Conservation (phyloP, 2,797 vertebrate genomes). For the Labeo calbasu region DNA sequence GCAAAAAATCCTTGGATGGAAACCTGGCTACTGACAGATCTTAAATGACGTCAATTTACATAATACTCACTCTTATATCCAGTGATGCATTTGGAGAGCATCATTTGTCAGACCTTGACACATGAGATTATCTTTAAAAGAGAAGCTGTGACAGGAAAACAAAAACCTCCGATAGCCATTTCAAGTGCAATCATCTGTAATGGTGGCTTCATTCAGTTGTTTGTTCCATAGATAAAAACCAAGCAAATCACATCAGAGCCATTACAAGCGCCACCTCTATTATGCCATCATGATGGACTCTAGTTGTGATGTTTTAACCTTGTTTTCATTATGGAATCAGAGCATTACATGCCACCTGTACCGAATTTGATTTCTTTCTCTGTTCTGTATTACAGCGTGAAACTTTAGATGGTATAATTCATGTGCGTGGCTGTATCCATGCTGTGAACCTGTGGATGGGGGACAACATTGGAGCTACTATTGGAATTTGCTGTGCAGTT, state of each 20-base stretch:
- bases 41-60: neutral
- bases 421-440: constrained; percentile 90
- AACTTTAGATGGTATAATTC: constrained; percentile 79
- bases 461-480: constrained; percentile 85
- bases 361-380: neutral
- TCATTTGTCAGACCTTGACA: constrained; percentile 6
- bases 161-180: constrained; percentile 17
- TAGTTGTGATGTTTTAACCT: neutral
- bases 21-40: neutral
- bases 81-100: neutral
- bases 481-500: constrained; percentile 83
- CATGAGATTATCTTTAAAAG: constrained; percentile 14
- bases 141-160: constrained; percentile 9
- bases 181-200: constrained; percentile 20
- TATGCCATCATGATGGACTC: constrained; percentile 24
- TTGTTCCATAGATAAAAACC: constrained; percentile 25
- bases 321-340: neutral
- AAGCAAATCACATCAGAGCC: constrained; percentile 25
- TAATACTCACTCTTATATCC: neutral
- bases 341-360: neutral
- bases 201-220: constrained; percentile 16
- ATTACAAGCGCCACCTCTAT: constrained; percentile 38
- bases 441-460: constrained; percentile 90
- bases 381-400: constrained; percentile 74
- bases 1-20: too few species aligned